Evolutionary conservation across 1,140 invertebrate species (phyloP), one percentile per base, ranked within the genome.

Genomic region (Conopomorpha cramerella): DNA sequence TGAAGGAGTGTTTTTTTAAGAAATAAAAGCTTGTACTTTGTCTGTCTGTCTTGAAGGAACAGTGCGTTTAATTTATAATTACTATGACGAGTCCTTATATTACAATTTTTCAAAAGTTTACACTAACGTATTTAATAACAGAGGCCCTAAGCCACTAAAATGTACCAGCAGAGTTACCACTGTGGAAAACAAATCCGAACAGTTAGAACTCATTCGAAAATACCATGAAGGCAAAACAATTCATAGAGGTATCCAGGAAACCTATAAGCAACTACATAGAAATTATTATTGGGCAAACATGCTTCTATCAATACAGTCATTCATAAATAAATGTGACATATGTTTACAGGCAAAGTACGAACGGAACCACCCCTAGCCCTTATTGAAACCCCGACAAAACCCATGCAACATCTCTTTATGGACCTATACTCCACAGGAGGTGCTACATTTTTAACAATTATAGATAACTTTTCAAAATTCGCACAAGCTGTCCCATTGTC

Each of bases 211-310:
- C 19, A 59, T 72, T 26, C 30, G 43, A 28, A 44, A 55, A 19
- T 64, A 64, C n/a, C n/a, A n/a, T 37, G 44, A 60, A 55, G 55
- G 51, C 6, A 59, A 51, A 33, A 48, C 43, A n/a, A 31, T 46
- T 15, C 63, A 68, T 38, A 39, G 59, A 28, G 61, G 58, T 19
- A 62, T 57, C 23, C 43, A 54, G 2, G 64, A 72, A 58, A 70
- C 51, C 0, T 44, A 44, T 28, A 55, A 54, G 46, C 49, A 56
- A 8, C 13, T 70, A n/a, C 49, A 53, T 39, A 40, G 45, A 39
- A 50, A 57, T 27, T 67, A 55, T 39, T 57, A 57, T 39, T 71
- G 64, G 55, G 60, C 62, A 12, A 57, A 55, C 11, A 56, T 72
- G 45, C 38, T 58, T 19, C 16, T 15, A 16, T 13, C 16, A 16